Evolutionary conservation across 1,140 invertebrate species (phyloP).

Genomic region (Rhopalosiphum padi): DNA sequence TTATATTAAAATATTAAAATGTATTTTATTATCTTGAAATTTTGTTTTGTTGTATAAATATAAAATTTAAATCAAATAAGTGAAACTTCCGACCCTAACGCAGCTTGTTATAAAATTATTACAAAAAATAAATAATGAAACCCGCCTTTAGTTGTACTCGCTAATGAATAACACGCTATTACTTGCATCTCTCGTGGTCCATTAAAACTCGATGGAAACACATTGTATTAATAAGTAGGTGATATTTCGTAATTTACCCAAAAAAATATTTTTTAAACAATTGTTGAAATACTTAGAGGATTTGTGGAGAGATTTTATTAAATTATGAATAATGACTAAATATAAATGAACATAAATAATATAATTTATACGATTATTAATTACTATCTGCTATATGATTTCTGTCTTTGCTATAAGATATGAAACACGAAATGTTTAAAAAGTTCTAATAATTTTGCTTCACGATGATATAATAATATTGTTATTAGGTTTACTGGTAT

Average conservation of each 20-base stretch:
- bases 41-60: not conserved
- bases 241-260: not conserved
- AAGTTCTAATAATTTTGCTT: not conserved
- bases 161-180: slow-evolving; percentile 23
- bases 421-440: not conserved
- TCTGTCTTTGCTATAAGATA: not conserved
- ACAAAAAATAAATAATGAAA: slow-evolving; percentile 17
- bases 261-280: slow-evolving; percentile 1
- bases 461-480: not conserved
- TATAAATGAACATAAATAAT: not conserved
- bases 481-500: not conserved
- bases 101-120: slow-evolving; percentile 9
- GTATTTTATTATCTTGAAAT: not conserved
- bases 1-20: too few relatives aligned
- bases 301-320: not conserved
- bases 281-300: not conserved
- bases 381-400: not conserved
- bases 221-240: not conserved
- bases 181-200: not conserved
- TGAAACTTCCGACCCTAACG: not conserved
- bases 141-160: not conserved
- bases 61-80: not conserved
- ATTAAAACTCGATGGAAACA: slow-evolving; percentile 31
- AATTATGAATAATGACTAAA: not conserved
- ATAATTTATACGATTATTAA: not conserved